phyloP scores from a whole-genome alignment of 2,888 invertebrate species.

The Allacma fusca region DNA sequence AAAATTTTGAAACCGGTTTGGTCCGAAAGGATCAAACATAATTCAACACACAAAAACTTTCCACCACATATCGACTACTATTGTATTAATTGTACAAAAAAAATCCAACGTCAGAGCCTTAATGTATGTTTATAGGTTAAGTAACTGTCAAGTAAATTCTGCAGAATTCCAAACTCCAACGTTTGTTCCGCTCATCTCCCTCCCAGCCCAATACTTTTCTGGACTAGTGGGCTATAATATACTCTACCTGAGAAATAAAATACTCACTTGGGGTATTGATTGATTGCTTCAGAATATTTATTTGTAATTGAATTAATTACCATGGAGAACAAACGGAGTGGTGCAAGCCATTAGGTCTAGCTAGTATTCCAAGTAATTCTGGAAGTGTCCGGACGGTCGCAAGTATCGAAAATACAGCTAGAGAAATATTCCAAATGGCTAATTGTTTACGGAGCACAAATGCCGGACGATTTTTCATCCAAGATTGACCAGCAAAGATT shows the following conservation, averaged over 20 bases:
- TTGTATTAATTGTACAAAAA: slow-evolving; percentile 13
- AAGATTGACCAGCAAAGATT: slow-evolving; percentile 47
- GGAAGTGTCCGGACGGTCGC: slow-evolving; percentile 49
- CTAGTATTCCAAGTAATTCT: slow-evolving; percentile 47
- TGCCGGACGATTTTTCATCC: slow-evolving; percentile 49
- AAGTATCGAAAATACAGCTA: slow-evolving; percentile 52
- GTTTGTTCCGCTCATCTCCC: not conserved
- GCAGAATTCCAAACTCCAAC: not conserved
- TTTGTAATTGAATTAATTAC: slow-evolving; percentile 33
- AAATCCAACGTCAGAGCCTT: not conserved
- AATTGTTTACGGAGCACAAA: slow-evolving; percentile 46
- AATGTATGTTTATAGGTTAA: slow-evolving; percentile 46
- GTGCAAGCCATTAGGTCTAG: slow-evolving; percentile 47
- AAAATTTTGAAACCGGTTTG: slow-evolving; percentile 31
- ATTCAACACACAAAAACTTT: slow-evolving; percentile 14
- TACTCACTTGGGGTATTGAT: too few species aligned
- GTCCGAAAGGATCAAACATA: slow-evolving; percentile 18
- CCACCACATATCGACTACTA: not conserved
- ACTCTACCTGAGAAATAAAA: too few species aligned
- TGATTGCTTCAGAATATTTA: too few species aligned
- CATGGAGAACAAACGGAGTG: slow-evolving; percentile 51
- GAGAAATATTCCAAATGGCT: slow-evolving; percentile 51
- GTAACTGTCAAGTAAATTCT: slow-evolving; percentile 23
- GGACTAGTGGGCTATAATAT: too few species aligned
- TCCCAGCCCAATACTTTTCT: too few species aligned